Percentiles rank a stretch among this genome's conserved stretches.
Conservation (phyloP, 1,140 invertebrate genomes). For the Heliconius himera region DNA sequence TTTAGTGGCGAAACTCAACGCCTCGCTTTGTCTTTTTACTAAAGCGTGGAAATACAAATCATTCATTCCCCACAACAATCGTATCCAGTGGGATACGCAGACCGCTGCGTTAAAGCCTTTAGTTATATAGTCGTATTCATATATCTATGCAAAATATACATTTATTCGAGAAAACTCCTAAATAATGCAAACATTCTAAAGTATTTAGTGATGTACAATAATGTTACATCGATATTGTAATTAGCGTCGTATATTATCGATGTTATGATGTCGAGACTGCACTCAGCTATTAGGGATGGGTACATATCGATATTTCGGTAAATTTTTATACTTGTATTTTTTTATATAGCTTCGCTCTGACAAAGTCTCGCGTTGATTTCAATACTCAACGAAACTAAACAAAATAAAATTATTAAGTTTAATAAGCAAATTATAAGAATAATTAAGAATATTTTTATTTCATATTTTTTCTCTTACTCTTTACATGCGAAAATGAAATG, state of each 20-base stretch:
- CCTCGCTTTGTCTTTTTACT: no score
- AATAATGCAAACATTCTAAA: slow-evolving; percentile 9
- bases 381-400: no score
- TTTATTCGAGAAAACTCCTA: background rate
- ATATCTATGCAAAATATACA: background rate
- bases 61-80: no score
- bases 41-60: no score
- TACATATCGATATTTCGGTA: slow-evolving; percentile 34
- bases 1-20: no score
- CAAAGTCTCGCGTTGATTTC: no score
- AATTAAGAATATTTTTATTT: no score
- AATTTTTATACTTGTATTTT: slow-evolving; percentile 1
- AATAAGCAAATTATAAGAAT: no score
- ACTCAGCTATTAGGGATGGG: slow-evolving; percentile 63
- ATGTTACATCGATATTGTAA: slow-evolving; percentile 66
- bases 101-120: background rate
- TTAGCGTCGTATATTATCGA: slow-evolving; percentile 74
- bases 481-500: no score
- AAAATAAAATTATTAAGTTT: no score
- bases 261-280: slow-evolving; percentile 72
- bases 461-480: no score
- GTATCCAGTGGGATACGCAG: no score
- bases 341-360: background rate
- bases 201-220: slow-evolving; percentile 55
- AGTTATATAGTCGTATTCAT: background rate